Evolutionary conservation across 2,888 invertebrate genomes (phyloP).

Genomic region (Leucophenga montana): DNA sequence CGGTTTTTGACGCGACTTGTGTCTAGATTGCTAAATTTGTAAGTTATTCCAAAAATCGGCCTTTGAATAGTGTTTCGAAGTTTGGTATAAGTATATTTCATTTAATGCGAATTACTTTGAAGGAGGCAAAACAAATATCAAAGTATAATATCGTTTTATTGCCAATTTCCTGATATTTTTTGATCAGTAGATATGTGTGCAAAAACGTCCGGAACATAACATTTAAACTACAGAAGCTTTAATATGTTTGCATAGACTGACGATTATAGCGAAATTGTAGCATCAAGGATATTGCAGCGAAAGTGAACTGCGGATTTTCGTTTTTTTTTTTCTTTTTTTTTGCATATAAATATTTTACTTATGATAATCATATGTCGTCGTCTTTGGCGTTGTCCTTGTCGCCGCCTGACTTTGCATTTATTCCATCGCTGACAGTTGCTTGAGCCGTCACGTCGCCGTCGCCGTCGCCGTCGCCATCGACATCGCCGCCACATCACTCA

Average conservation of each 20-base stretch:
- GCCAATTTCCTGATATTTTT: too few species aligned
- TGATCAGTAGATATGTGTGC: neutral
- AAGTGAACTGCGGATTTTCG: neutral
- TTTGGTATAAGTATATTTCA: too few species aligned
- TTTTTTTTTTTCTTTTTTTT: slow-evolving; percentile 11
- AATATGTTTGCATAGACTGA: slow-evolving; percentile 1
- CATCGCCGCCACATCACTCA: slow-evolving; percentile 1
- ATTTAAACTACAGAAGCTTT: slow-evolving; percentile 3
- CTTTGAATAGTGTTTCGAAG: too few species aligned
- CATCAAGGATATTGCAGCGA: neutral
- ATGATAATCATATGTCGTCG: slow-evolving; percentile 10
- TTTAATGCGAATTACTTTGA: too few species aligned
- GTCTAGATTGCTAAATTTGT: too few species aligned
- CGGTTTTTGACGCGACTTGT: too few species aligned
- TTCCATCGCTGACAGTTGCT: too few species aligned
- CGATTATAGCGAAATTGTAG: neutral
- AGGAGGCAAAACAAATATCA: too few species aligned
- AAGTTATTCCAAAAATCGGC: too few species aligned
- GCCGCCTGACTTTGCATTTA: neutral
- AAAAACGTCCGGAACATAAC: neutral
- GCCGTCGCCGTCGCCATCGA: too few species aligned
- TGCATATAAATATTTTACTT: slow-evolving; percentile 14
- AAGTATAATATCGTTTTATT: too few species aligned
- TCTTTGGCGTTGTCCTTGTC: neutral
- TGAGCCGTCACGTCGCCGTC: neutral